A percentile compares a stretch with the other conserved stretches of the same genome.
These are phyloP conservation scores for Platysteira castanea DNA, from an alignment of 2,113 vertebrate species.

Conservation along the genomic window DNA sequence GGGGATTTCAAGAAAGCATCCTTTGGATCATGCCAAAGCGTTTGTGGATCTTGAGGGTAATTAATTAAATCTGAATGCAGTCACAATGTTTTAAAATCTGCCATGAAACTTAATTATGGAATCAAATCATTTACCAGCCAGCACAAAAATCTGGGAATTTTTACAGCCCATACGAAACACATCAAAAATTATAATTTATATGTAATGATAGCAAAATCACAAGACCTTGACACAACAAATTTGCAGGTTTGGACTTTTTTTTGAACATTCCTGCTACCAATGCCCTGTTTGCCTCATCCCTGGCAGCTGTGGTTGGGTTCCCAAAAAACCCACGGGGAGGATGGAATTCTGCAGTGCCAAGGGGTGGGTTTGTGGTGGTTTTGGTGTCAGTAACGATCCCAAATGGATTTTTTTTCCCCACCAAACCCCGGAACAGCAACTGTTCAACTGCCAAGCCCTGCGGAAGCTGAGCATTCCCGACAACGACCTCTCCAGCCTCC, in stretches of 20 bases:
- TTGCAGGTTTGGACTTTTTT: fast-evolving
- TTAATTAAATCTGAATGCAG: neutral
- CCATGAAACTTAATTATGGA: neutral
- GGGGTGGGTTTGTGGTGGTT: too few relatives aligned
- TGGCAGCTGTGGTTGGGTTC: fast-evolving
- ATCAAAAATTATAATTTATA: fast-evolving
- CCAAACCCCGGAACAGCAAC: constrained; percentile 79
- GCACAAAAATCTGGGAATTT: fast-evolving
- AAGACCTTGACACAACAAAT: fast-evolving
- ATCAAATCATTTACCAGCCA: fast-evolving
- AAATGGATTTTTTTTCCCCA: neutral
- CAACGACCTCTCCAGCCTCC: constrained; percentile 96
- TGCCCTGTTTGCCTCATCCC: fast-evolving
- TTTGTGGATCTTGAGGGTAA: neutral
- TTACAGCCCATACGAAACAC: fast-evolving
- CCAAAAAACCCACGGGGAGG: neutral
- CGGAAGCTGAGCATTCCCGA: constrained; percentile 97
- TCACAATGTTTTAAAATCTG: neutral
- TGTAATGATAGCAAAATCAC: fast-evolving
- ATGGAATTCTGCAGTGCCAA: neutral
- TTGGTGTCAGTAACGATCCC: too few relatives aligned
- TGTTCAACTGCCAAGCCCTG: constrained; percentile 97
- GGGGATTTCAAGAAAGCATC: fast-evolving
- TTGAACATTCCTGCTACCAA: fast-evolving
- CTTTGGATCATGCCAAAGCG: neutral